phyloP scores from a whole-genome alignment of 2,113 vertebrate species.

The Chloroceryle aenea region DNA sequence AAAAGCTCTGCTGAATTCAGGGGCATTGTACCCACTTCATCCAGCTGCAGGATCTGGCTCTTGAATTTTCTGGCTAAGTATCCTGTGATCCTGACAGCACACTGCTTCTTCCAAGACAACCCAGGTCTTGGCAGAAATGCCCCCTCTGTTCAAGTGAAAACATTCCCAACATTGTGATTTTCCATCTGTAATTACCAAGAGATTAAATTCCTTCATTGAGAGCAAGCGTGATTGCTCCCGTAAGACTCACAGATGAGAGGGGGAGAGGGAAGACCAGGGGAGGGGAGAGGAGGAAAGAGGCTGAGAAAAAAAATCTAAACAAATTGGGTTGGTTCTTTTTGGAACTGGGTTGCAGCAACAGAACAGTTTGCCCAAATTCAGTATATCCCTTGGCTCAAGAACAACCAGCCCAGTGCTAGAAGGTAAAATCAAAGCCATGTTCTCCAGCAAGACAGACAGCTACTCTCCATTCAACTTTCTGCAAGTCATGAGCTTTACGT shows the following conservation, averaged over 20 bases:
- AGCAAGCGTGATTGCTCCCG: neutral
- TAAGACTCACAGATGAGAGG: neutral
- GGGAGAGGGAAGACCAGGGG: neutral
- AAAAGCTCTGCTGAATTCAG: neutral
- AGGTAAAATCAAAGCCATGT: neutral
- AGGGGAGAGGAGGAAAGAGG: neutral
- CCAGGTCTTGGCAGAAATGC: neutral
- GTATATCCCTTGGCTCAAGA: neutral
- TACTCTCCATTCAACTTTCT: neutral
- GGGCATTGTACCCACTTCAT: neutral
- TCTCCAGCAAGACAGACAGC: no score
- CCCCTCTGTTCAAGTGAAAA: neutral
- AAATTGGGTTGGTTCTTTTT: no score
- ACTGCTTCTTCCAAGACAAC: neutral
- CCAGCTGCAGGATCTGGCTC: neutral
- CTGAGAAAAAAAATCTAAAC: neutral
- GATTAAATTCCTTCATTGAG: neutral
- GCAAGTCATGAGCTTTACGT: neutral
- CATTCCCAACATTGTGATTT: neutral
- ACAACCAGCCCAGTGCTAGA: neutral
- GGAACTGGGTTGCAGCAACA: neutral
- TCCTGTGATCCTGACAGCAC: neutral
- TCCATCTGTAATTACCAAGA: neutral
- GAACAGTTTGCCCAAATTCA: neutral
- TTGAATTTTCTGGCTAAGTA: accelerated